phyloP scores from a whole-genome alignment of 1,140 invertebrate species.

The Thalassaphorura encarpata region DNA sequence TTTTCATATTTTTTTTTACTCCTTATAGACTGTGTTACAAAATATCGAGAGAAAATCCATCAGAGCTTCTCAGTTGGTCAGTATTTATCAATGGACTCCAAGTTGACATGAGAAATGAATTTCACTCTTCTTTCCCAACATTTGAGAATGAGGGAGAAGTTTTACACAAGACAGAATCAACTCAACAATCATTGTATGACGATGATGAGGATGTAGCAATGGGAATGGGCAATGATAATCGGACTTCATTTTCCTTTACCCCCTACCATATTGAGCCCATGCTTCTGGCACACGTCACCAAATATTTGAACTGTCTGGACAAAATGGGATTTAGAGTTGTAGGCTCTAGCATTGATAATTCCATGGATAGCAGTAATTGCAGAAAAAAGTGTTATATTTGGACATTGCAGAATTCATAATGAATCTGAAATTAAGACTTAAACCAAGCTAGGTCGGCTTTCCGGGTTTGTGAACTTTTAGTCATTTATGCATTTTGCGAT shows the following conservation, averaged over 20 bases:
- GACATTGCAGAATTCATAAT: too few species aligned
- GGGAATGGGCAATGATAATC: too few species aligned
- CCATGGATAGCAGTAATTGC: neutral
- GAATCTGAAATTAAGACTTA: neutral
- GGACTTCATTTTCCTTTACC: neutral
- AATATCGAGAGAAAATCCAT: neutral
- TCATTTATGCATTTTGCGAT: neutral
- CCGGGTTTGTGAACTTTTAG: neutral
- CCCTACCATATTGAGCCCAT: neutral
- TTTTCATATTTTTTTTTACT: too few species aligned
- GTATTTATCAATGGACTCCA: neutral
- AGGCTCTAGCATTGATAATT: neutral
- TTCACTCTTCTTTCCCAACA: neutral
- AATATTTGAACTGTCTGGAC: neutral
- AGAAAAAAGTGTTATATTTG: neutral
- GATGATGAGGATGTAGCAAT: neutral
- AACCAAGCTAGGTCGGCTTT: neutral
- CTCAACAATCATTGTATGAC: neutral
- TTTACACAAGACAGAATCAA: neutral
- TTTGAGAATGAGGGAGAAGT: neutral
- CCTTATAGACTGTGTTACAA: neutral
- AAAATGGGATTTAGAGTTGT: neutral
- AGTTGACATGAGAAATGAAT: neutral
- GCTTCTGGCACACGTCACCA: neutral
- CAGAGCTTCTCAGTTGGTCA: neutral